Base-by-base conservation (phyloP, 2,888 invertebrate species). In the Spatulosminthurus flaviceps region DNA sequence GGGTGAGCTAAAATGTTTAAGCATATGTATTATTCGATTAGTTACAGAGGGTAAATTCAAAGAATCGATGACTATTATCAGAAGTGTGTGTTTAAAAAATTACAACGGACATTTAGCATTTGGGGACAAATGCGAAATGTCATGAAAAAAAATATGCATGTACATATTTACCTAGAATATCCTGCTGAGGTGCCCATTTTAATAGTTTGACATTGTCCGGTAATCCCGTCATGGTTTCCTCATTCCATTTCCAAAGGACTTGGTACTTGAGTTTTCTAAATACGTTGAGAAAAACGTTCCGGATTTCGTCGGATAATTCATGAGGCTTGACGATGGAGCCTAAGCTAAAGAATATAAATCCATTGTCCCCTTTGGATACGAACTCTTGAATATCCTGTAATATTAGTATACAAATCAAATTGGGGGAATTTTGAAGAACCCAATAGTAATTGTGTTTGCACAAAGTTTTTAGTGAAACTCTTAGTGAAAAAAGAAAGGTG, bases 261-360 rank as follows among this genome's bases (percentile, higher is more conserved):
- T 26, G 64, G 16, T 22, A 26, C 7, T 26, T 64, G 22, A 64
- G 24, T 24, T 21, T 64, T 24, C 64, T 64, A 24, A 64, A 64
- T 2, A 22, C 64, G 16, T 64, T 64, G 22, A 64, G 9, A 64
- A 64, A 64, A 22, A 22, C 64, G 24, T 64, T 16, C n/a, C 24
- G 11, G 24, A 64, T 64, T 11, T 64, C 24, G 24, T 64, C 64
- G 19, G 64, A 22, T 4, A 64, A n/a, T n/a, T 64, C 64, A n/a
- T 64, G 64, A 4, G 64, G 64, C n/a, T 64, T 64, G 64, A 64
- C 64, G 24, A 64, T 64, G 2, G 64, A 64, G 11, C 64, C 64
- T 4, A 64, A 24, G 26, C 64, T 64, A 24, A 64, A 64, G 7
- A 64, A 22, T 11, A 64, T 22, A 7, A 26, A 24, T 26, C 64